These are phyloP conservation scores for Tachyglossus aculeatus DNA, from an alignment of 2,797 vertebrate genomes.

Conservation along the genomic window DNA sequence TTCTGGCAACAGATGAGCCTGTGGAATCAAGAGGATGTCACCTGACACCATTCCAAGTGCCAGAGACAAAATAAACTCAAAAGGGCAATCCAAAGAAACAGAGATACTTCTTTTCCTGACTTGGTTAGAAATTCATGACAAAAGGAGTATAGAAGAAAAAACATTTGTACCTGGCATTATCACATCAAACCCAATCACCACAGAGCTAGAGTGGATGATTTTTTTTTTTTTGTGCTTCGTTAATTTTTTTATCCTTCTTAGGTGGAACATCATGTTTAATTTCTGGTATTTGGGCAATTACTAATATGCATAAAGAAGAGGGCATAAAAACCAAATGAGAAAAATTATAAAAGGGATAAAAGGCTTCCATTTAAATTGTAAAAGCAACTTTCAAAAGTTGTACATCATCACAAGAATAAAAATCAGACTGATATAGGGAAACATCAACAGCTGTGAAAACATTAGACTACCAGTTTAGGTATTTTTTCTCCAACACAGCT, in stretches of 20 bases:
- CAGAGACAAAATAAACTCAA: not conserved
- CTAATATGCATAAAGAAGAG: too few relatives aligned
- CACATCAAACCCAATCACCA: too few relatives aligned
- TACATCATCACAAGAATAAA: slow-evolving; percentile 61
- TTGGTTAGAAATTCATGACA: not conserved
- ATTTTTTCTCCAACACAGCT: slow-evolving; percentile 52
- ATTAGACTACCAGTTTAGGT: slow-evolving; percentile 49
- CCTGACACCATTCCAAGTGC: not conserved
- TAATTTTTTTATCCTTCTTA: too few relatives aligned
- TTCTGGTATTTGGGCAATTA: too few relatives aligned
- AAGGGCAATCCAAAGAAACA: not conserved
- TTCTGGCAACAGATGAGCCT: not conserved
- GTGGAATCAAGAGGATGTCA: rapidly evolving
- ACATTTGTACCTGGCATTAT: too few relatives aligned
- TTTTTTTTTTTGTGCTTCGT: too few relatives aligned
- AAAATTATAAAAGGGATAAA: not conserved
- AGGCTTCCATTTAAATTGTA: slow-evolving; percentile 35
- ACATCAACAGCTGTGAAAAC: slow-evolving; percentile 73
- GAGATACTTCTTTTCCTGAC: not conserved
- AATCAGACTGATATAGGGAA: slow-evolving; percentile 48
- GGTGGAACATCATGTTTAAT: too few relatives aligned
- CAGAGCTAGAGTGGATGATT: too few relatives aligned
- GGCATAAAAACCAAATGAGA: not conserved
- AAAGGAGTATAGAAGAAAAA: too few relatives aligned
- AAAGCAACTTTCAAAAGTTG: slow-evolving; percentile 53